Evolutionary conservation across 53 echinoderm and acorn worm genomes (phyloP), one percentile per base, ranked within the genome.

Genomic region (Mesocentrotus franciscanus): DNA sequence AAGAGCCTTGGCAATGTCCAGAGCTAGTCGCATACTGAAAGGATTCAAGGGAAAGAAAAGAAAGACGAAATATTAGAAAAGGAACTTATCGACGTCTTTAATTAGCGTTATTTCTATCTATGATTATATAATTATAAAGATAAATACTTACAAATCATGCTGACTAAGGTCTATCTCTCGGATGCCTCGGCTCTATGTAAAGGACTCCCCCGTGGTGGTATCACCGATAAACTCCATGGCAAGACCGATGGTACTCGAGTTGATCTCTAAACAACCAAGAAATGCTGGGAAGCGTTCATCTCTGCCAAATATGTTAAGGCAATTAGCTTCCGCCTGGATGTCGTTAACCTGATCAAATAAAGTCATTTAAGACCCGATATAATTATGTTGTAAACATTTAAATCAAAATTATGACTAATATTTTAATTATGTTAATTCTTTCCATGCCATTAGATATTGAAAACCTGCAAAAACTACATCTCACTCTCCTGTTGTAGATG

Each of bases 1-100:
- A 14, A 90, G 61, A 18, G 60, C n/a, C 61, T 61, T 90, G 90
- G 60, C 61, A n/a, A 60, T 61, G 90, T 90, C 90, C 24, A 90
- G 60, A 61, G 90, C 61, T 14, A 90, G 70, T 70, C 70, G 70
- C 70, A 70, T 24, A 70, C 70, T 70, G 70, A 17, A 61, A 61
- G 15, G 24, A 49, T 49, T 49, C 49, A 71, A 71, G n/a, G 8
- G 24, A 71, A 71, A 22, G 9, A 24, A 71, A 71, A 26, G n/a
- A 24, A 71, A 71, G n/a, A 71, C 71, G 24, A 71, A n/a, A 22
- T 7, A n/a, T 8, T 9, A 71, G 9, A 1, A 22, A 71, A 26
- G 9, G 20, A 22, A 70, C 4, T 0, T 8, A 24, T 24, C 24
- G 8, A 70, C 20, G 18, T 11, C 18, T 11, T 16, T 64, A 64